phyloP scores from a whole-genome alignment of 2,797 vertebrate genomes.

The Karalla daura region DNA sequence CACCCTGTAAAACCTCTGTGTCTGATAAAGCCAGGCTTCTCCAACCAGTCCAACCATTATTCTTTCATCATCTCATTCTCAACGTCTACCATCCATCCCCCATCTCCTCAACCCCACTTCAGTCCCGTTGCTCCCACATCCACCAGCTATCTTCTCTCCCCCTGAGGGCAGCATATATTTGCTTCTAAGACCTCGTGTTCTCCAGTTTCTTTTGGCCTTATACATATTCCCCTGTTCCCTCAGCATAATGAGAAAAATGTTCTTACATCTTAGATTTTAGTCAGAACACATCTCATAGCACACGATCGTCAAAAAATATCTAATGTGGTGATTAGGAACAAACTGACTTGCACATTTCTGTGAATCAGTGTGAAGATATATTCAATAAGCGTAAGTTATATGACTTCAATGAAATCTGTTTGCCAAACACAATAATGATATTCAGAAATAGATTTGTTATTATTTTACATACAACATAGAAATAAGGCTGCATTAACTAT shows the following conservation, averaged over 20 bases:
- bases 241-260: not conserved
- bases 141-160: not conserved
- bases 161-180: conserved; percentile 12
- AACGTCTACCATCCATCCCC: conserved; percentile 6
- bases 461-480: too few relatives aligned
- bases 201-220: not conserved
- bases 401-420: too few relatives aligned
- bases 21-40: conserved; percentile 31
- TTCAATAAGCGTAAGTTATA: too few relatives aligned
- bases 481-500: too few relatives aligned
- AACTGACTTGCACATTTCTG: not conserved
- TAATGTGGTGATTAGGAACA: not conserved
- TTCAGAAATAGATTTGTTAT: too few relatives aligned
- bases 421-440: too few relatives aligned
- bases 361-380: not conserved
- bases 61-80: conserved; percentile 28
- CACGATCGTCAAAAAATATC: not conserved
- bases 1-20: conserved; percentile 25
- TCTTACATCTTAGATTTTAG: not conserved
- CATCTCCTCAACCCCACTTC: not conserved
- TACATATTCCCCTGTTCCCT: not conserved
- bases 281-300: not conserved
- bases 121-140: not conserved
- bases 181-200: not conserved
- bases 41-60: conserved; percentile 28